Evolutionary conservation across 2,797 vertebrate species (phyloP).

Genomic region (Odontamblyopus lacepedii): DNA sequence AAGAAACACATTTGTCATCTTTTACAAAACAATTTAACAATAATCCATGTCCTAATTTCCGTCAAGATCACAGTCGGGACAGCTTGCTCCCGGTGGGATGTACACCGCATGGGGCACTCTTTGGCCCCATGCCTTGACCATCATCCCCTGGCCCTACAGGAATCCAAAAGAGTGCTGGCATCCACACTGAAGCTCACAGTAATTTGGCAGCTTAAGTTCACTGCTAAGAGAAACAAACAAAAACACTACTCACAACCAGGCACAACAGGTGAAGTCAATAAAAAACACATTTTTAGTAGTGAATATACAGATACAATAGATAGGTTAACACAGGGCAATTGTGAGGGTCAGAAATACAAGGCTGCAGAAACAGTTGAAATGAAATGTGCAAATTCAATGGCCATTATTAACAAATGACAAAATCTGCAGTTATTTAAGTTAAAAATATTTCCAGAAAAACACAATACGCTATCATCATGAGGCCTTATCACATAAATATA

Average conservation of each 20-base stretch:
- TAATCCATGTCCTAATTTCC: conserved; percentile 48
- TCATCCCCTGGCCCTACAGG: conserved; percentile 58
- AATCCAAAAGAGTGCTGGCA: conserved; percentile 60
- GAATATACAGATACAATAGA: too few relatives aligned
- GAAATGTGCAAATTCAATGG: background rate
- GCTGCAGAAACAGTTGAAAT: too few relatives aligned
- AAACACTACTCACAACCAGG: background rate
- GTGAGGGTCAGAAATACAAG: too few relatives aligned
- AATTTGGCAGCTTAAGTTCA: conserved; percentile 48
- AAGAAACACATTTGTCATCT: conserved; percentile 50
- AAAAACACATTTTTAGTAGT: too few relatives aligned
- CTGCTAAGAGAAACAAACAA: conserved; percentile 21
- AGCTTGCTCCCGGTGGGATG: conserved; percentile 63
- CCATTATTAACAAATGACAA: background rate
- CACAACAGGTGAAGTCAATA: too few relatives aligned
- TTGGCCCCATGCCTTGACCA: conserved; percentile 53
- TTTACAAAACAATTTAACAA: conserved; percentile 9
- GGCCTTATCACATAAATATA: background rate
- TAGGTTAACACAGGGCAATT: too few relatives aligned
- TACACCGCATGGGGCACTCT: conserved; percentile 56
- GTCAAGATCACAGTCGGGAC: conserved; percentile 43
- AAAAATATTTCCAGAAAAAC: background rate
- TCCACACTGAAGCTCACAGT: conserved; percentile 48
- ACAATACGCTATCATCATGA: background rate
- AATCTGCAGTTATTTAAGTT: background rate